Evolutionary conservation across 2,888 invertebrate species (phyloP).

Genomic region (Sarcophaga rosellei): DNA sequence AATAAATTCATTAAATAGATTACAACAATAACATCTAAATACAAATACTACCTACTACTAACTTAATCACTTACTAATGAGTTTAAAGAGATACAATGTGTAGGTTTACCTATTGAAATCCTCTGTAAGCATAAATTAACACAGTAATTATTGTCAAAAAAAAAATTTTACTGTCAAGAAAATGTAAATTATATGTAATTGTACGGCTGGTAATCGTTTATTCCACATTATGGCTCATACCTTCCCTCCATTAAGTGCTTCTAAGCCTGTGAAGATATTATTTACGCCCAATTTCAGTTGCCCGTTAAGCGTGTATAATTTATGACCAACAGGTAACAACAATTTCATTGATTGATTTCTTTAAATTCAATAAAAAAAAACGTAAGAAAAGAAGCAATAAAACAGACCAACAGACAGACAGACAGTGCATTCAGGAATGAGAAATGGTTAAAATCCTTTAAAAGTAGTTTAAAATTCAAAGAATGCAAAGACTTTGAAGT

Average conservation of each 20-base stretch:
- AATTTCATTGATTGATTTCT: constrained; percentile 26
- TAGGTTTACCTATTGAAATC: not conserved
- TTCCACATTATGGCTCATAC: too few relatives aligned
- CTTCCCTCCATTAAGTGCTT: too few relatives aligned
- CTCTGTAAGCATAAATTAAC: constrained; percentile 43
- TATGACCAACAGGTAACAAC: too few relatives aligned
- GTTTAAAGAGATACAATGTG: not conserved
- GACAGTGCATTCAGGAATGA: too few relatives aligned
- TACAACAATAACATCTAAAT: not conserved
- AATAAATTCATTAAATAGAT: constrained; percentile 48
- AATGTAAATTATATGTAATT: constrained; percentile 48
- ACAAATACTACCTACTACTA: not conserved
- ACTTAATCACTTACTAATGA: too few relatives aligned
- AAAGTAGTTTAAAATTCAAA: too few relatives aligned
- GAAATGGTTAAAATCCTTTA: too few relatives aligned
- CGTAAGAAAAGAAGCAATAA: too few relatives aligned
- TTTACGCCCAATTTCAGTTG: constrained; percentile 16
- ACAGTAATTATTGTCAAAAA: constrained; percentile 30
- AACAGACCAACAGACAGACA: too few relatives aligned
- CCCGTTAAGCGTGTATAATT: too few relatives aligned
- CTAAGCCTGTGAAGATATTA: constrained; percentile 29
- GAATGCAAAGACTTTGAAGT: too few relatives aligned
- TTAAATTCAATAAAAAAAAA: not conserved
- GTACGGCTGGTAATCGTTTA: not conserved
- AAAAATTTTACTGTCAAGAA: not conserved